phyloP scores from a whole-genome alignment of 2,113 vertebrate genomes.

The Centropristis striata region DNA sequence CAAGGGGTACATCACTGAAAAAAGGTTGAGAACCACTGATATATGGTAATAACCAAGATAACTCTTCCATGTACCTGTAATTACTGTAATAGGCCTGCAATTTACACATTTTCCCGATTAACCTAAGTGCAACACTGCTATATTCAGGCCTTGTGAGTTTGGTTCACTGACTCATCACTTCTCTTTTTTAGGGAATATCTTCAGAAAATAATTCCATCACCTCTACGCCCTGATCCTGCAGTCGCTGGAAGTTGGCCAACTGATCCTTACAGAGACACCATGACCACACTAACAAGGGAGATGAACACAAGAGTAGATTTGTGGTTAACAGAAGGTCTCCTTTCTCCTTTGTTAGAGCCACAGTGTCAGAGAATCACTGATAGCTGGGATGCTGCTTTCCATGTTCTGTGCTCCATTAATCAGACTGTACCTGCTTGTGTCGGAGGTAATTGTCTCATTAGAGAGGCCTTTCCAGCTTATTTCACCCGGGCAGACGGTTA shows the following conservation, averaged over 20 bases:
- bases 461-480: neutral
- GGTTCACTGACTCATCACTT: neutral
- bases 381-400: too few species aligned
- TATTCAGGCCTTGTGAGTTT: neutral
- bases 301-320: neutral
- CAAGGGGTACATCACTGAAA: too few species aligned
- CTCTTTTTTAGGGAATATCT: constrained; percentile 31
- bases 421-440: neutral
- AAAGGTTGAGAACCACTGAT: too few species aligned
- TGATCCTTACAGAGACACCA: neutral
- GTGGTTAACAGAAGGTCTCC: neutral
- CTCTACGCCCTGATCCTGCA: neutral
- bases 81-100: neutral
- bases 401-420: constrained; percentile 4
- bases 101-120: neutral
- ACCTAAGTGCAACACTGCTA: neutral
- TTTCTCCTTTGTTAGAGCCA: too few species aligned
- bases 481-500: neutral
- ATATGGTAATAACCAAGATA: too few species aligned
- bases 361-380: too few species aligned
- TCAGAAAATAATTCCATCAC: constrained; percentile 4
- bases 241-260: neutral
- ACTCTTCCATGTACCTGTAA: too few species aligned
- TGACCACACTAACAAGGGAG: neutral
- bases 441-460: too few species aligned